phyloP scores from a whole-genome alignment of 2,113 vertebrate species.

The Cynocephalus volans region DNA sequence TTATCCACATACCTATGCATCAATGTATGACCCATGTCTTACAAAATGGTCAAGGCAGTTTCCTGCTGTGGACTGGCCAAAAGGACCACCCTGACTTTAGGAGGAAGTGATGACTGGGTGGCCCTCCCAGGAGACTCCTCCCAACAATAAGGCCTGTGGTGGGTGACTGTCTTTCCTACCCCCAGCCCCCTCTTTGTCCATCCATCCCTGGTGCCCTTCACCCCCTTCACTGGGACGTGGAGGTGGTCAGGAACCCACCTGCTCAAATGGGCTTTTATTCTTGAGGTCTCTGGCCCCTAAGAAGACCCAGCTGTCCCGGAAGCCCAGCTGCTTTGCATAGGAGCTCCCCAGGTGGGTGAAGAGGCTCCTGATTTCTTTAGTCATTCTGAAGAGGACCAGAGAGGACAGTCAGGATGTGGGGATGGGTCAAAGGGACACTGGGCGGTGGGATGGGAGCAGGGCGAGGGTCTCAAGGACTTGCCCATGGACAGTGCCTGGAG shows the following conservation, averaged over 20 bases:
- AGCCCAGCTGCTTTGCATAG: conserved; percentile 86
- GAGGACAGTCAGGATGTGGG: rapidly evolving
- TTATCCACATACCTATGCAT: rapidly evolving
- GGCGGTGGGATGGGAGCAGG: neutral
- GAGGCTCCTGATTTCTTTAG: conserved; percentile 86
- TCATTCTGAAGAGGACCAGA: conserved; percentile 90
- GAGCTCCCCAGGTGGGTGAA: conserved; percentile 91
- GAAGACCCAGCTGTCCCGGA: conserved; percentile 95
- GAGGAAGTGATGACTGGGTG: neutral
- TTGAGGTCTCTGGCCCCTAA: conserved; percentile 88
- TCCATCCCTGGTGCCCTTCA: no score
- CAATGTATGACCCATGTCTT: neutral
- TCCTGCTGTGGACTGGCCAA: neutral
- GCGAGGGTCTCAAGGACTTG: rapidly evolving
- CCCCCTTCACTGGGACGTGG: neutral
- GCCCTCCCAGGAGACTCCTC: neutral
- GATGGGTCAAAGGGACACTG: neutral
- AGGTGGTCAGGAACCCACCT: conserved; percentile 86
- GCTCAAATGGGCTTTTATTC: conserved; percentile 92
- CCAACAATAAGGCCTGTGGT: neutral
- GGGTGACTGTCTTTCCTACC: neutral
- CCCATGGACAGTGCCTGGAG: neutral
- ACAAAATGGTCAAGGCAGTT: neutral
- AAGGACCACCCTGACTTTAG: neutral
- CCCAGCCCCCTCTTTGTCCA: neutral